Evolutionary conservation across 2,797 vertebrate species (phyloP).

Genomic region (Neosilurus mollespiculum): DNA sequence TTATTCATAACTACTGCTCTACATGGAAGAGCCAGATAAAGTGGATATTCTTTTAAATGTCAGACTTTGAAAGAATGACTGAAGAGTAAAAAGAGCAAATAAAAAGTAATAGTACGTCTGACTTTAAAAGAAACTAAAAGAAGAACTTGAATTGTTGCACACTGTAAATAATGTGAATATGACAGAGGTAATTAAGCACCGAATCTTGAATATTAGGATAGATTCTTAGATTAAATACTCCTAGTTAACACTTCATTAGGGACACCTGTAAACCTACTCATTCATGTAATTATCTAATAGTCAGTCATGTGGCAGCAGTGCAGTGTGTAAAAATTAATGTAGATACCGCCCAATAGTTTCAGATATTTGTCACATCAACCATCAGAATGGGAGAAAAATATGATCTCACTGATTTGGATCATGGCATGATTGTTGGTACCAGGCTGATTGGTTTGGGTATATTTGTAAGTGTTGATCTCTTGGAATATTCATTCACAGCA

Average conservation of each 20-base stretch:
- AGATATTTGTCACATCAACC: no score
- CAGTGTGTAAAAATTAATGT: no score
- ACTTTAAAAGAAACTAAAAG: not conserved
- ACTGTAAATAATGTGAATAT: not conserved
- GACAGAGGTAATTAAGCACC: not conserved
- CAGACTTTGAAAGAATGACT: not conserved
- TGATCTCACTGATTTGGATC: not conserved
- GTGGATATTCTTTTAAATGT: not conserved
- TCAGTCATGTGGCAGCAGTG: not conserved
- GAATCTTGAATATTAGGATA: not conserved
- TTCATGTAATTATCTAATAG: not conserved
- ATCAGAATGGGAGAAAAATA: not conserved
- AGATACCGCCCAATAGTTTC: no score
- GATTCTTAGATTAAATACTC: not conserved
- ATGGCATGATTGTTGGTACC: not conserved
- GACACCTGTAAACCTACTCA: not conserved
- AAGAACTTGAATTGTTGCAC: not conserved
- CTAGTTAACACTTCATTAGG: not conserved
- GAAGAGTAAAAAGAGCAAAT: not conserved
- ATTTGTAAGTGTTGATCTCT: not conserved
- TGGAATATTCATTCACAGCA: not conserved
- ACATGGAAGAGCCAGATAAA: not conserved
- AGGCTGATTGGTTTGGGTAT: not conserved
- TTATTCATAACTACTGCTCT: conserved; percentile 4
- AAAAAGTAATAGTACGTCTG: not conserved